Conservation (phyloP, 2,797 vertebrate species). For the Gymnocypris eckloni region DNA sequence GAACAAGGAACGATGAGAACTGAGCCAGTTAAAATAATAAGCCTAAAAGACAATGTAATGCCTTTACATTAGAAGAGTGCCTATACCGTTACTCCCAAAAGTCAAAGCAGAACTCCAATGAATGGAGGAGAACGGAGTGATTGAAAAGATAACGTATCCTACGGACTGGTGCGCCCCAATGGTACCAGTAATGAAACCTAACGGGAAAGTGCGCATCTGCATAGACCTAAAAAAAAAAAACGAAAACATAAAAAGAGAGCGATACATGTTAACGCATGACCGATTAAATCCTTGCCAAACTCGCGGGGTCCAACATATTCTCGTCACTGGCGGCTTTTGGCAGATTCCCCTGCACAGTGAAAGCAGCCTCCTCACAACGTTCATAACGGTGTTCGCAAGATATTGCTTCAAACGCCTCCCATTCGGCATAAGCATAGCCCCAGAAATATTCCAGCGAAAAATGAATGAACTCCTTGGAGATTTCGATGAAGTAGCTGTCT, state of each 20-base stretch:
- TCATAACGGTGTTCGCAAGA: slow-evolving; percentile 31
- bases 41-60: not conserved
- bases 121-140: not conserved
- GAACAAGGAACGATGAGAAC: not conserved
- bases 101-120: not conserved
- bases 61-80: not conserved
- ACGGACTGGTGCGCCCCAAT: slow-evolving; percentile 29
- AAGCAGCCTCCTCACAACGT: slow-evolving; percentile 26
- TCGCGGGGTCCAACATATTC: slow-evolving; percentile 35
- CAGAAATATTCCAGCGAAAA: slow-evolving; percentile 39
- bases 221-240: slow-evolving; percentile 38
- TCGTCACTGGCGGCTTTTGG: slow-evolving; percentile 18
- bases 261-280: not conserved
- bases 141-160: slow-evolving; percentile 9
- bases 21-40: not conserved
- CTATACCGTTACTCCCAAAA: not conserved
- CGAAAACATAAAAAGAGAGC: slow-evolving; percentile 8
- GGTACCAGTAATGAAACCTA: slow-evolving; percentile 25
- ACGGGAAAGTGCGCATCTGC: slow-evolving; percentile 27
- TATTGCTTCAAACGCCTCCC: slow-evolving; percentile 21
- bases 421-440: slow-evolving; percentile 35
- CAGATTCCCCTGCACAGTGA: slow-evolving; percentile 35
- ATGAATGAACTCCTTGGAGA: slow-evolving; percentile 27
- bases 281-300: slow-evolving; percentile 35
- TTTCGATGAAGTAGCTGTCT: not conserved